Base-by-base conservation (phyloP, 23 tunicate genomes). In the Halocynthia roretzi region DNA sequence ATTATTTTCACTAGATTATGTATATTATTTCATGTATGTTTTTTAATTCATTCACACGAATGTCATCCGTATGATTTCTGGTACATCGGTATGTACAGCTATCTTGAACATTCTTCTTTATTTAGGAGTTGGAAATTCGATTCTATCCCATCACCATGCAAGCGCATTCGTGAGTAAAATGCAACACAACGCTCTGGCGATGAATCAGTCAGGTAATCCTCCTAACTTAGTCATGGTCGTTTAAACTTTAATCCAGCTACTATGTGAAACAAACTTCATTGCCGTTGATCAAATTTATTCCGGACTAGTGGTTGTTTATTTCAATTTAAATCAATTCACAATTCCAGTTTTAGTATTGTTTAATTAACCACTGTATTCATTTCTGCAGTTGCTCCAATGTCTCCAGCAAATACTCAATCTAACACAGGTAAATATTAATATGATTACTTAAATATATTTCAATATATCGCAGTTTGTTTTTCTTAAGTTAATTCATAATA, bases 121-220 rank as follows among this genome's bases (percentile, higher is more conserved):
- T 70, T 67, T 15, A 80, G 87, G 87, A 14, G 81, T 83, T 6
- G 76, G 87, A 18, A 61, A 61, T 21, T n/a, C 81, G 18, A 52
- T 83, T 10, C 67, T 80, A 61, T 58, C 63, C 8, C 90, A 80
- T 72, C 95, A 85, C 66, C 87, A 78, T 69, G 84, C 87, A 0
- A 87, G 82, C 22, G 95, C 95, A 19, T 88, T 88, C 72, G 84
- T 88, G 18, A 80, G 87, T 20, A 88, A 83, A 50, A 53, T 88
- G 68, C 87, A 80, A 50, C 83, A 71, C 17, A 71, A 69, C 15
- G 55, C 80, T 65, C 51, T 82, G 6, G 58, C 68, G 5, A 52
- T 82, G 78, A 78, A 77, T 78, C 53, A 8, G n/a, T 50, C 15
- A 51, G 14, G 17, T 11, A 12, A 31, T 31, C 44, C 1, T 31